phyloP scores from a whole-genome alignment of 64 coral and sea anemone species.

The Trachythela sp. region DNA sequence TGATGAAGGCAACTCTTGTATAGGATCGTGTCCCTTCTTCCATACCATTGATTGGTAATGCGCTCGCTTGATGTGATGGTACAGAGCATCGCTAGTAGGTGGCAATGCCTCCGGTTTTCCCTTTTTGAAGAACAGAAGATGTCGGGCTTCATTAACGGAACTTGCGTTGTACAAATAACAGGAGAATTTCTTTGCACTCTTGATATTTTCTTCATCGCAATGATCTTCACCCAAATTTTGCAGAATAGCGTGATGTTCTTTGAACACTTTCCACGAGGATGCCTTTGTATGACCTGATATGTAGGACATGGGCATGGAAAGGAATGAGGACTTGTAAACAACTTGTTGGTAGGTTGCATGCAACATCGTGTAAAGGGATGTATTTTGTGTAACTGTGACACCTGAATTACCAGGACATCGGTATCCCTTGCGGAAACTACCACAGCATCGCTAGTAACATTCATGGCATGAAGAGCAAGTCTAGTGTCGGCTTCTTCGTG shows the following conservation, averaged over 20 bases:
- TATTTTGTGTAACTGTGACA: background rate
- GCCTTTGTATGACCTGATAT: constrained; percentile 13
- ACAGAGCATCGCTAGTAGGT: background rate
- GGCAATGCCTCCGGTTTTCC: background rate
- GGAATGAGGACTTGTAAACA: background rate
- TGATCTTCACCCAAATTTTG: background rate
- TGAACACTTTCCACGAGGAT: constrained; percentile 11
- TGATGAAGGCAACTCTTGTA: background rate
- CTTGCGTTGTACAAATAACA: background rate
- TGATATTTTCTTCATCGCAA: background rate
- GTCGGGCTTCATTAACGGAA: background rate
- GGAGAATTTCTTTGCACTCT: background rate
- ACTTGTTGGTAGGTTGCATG: background rate
- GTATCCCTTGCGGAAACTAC: constrained; percentile 23
- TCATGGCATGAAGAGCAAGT: constrained; percentile 31
- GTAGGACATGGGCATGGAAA: constrained; percentile 31
- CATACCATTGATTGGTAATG: constrained; percentile 9
- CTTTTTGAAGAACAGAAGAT: background rate
- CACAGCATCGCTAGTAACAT: background rate
- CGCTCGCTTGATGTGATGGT: background rate
- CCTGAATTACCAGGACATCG: constrained; percentile 3
- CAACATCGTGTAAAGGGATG: constrained; percentile 25
- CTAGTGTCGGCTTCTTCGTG: constrained; percentile 48
- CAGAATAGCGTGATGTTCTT: background rate
- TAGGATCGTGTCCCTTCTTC: background rate